These are phyloP conservation scores for Zosterops pallidus DNA, from an alignment of 2,113 vertebrate species.

Conservation along the genomic window DNA sequence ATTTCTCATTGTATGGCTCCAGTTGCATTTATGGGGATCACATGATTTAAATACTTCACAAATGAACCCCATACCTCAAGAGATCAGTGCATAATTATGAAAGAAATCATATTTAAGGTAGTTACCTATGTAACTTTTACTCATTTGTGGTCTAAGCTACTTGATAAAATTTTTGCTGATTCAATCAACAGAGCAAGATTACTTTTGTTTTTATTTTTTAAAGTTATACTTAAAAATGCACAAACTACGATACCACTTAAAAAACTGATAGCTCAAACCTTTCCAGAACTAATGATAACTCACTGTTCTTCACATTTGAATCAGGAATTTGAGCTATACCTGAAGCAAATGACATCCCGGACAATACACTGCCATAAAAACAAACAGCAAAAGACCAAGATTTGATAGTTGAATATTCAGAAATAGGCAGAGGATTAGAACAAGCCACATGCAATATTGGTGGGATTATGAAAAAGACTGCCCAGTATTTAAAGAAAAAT, in stretches of 20 bases:
- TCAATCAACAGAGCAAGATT: not conserved
- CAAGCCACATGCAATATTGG: slow-evolving; percentile 14
- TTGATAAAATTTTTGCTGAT: not conserved
- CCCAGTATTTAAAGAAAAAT: slow-evolving; percentile 50
- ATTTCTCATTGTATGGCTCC: not conserved
- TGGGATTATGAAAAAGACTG: slow-evolving; percentile 37
- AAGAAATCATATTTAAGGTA: not conserved
- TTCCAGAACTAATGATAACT: not conserved
- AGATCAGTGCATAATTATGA: not conserved
- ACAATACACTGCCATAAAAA: not conserved
- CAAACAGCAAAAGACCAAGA: not conserved
- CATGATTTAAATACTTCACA: not conserved
- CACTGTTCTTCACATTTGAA: not conserved
- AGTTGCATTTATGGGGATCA: not conserved
- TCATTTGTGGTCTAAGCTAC: not conserved
- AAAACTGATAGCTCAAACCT: not conserved
- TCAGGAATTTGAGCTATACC: not conserved
- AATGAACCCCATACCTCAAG: not conserved
- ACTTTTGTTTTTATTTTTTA: not conserved
- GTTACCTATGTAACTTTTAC: not conserved
- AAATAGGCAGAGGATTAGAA: slow-evolving; percentile 29
- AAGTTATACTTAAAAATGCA: not conserved
- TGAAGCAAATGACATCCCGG: not conserved
- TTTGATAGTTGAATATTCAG: not conserved
- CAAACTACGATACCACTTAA: not conserved